A percentile compares a stretch with the other conserved stretches of the same genome.
Evolutionary conservation across 2,113 vertebrate genomes (phyloP).

Genomic region (Strigops habroptila): DNA sequence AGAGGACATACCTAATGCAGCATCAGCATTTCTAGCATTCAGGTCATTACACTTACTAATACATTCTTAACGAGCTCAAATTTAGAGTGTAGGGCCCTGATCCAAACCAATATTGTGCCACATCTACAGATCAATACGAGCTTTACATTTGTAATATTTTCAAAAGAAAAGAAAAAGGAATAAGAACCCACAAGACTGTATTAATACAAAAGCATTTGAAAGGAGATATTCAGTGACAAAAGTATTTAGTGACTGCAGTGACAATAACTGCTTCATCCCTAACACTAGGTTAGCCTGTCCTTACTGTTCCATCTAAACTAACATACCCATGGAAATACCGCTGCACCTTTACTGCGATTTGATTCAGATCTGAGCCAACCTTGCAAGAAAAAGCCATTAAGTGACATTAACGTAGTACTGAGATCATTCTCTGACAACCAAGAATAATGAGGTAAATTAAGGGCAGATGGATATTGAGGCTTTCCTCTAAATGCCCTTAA

Average conservation of each 20-base stretch:
- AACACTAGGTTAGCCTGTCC: background rate
- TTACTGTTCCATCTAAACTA: background rate
- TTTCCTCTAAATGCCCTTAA: slow-evolving; percentile 10
- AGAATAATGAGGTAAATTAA: slow-evolving; percentile 42
- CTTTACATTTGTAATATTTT: background rate
- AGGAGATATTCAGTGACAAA: background rate
- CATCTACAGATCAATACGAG: background rate
- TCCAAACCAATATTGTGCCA: background rate
- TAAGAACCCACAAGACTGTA: background rate
- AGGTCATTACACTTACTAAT: background rate
- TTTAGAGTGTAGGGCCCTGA: background rate
- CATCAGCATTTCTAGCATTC: background rate
- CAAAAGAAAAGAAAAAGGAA: background rate
- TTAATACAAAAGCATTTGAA: background rate
- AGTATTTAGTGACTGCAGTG: background rate
- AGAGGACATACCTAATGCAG: background rate
- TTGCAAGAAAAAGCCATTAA: slow-evolving; percentile 1
- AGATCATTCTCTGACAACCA: slow-evolving; percentile 27
- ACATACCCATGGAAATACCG: background rate
- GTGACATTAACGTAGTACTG: background rate
- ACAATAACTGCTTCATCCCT: background rate
- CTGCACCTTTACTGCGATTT: background rate
- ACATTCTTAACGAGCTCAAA: background rate
- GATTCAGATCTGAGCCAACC: slow-evolving; percentile 7
- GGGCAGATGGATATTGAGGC: background rate